phyloP scores from a whole-genome alignment of 1,140 invertebrate genomes.

The Teleopsis dalmanni region DNA sequence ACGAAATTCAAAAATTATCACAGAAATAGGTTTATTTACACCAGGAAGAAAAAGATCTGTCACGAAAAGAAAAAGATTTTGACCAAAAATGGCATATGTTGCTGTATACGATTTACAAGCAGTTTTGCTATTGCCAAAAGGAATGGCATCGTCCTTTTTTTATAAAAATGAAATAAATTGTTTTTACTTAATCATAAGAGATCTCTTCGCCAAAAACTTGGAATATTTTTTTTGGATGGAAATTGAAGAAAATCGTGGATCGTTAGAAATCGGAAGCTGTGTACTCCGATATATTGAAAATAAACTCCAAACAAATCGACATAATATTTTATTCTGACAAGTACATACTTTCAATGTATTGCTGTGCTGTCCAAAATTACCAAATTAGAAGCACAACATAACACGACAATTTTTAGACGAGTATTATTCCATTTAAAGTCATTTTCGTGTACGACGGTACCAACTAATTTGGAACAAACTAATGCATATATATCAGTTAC shows the following conservation, averaged over 20 bases:
- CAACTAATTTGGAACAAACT: no score
- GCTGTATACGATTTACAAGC: slow-evolving; percentile 41
- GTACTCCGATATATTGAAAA: slow-evolving; percentile 7
- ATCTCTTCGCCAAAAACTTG: background rate
- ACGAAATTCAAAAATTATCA: slow-evolving; percentile 19
- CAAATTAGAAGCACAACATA: slow-evolving; percentile 4
- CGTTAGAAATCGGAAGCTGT: slow-evolving; percentile 5
- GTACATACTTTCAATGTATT: slow-evolving; percentile 7
- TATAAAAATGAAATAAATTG: slow-evolving; percentile 37
- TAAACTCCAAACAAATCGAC: background rate
- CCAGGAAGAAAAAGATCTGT: slow-evolving; percentile 26
- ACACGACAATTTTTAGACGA: no score
- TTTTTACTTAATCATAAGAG: slow-evolving; percentile 24
- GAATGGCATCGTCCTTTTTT: slow-evolving; percentile 36
- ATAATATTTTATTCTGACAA: slow-evolving; percentile 5
- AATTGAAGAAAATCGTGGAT: slow-evolving; percentile 7
- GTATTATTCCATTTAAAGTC: no score
- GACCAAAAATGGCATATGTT: slow-evolving; percentile 27
- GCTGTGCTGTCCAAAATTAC: slow-evolving; percentile 4
- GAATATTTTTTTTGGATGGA: slow-evolving; percentile 9
- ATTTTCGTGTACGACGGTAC: no score
- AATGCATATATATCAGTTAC: no score
- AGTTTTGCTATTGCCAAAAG: slow-evolving; percentile 31
- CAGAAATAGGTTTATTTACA: slow-evolving; percentile 24
- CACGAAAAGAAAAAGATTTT: slow-evolving; percentile 27